phyloP scores from a whole-genome alignment of 2,888 invertebrate species.

The Lacanobia wlatinum region DNA sequence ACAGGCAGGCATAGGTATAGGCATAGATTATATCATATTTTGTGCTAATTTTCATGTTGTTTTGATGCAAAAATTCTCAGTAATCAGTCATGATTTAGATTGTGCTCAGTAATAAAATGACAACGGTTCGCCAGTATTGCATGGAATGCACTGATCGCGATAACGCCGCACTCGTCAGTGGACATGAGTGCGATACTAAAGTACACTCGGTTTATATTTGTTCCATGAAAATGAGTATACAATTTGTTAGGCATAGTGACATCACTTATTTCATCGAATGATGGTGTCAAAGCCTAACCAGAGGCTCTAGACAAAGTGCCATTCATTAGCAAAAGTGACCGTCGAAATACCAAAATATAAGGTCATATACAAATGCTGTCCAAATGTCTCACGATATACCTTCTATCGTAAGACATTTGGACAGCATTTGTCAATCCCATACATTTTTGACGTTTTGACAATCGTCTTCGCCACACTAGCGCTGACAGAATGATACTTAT shows the following conservation, averaged over 20 bases:
- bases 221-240: neutral
- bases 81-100: slow-evolving; percentile 34
- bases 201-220: neutral
- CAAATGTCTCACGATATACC: no score
- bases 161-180: slow-evolving; percentile 26
- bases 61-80: slow-evolving; percentile 22
- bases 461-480: no score
- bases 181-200: slow-evolving; percentile 1
- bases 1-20: no score
- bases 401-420: neutral
- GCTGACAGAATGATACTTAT: no score
- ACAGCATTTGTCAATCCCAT: no score
- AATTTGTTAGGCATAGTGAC: neutral
- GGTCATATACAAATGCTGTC: no score
- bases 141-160: slow-evolving; percentile 37
- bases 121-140: slow-evolving; percentile 18
- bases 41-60: neutral
- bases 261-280: neutral
- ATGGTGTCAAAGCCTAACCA: neutral
- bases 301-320: neutral
- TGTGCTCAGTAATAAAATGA: slow-evolving; percentile 16
- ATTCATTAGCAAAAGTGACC: no score
- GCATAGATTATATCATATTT: slow-evolving; percentile 2
- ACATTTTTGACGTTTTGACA: no score
- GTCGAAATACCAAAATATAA: no score